A percentile compares a stretch with the other conserved stretches of the same genome.
phyloP scores from a whole-genome alignment of 53 echinoderm and acorn worm genomes.

The Actinopyga echinites region DNA sequence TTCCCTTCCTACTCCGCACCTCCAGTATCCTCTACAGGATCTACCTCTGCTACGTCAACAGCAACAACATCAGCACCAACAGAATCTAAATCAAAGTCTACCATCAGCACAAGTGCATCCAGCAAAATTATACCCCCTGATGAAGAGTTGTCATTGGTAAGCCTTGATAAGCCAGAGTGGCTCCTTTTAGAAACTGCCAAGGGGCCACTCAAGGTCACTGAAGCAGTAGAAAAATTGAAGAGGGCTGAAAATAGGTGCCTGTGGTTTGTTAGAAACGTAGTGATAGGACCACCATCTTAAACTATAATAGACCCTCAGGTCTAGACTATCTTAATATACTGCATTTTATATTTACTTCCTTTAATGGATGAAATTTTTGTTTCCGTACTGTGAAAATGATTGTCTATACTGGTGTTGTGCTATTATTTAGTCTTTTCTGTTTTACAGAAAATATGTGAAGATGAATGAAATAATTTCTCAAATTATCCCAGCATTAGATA shows the following conservation, averaged over 20 bases:
- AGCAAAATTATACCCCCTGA: slow-evolving; percentile 99
- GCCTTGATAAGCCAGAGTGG: too few species aligned
- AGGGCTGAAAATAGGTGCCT: too few species aligned
- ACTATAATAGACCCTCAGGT: too few species aligned
- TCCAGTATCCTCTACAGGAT: slow-evolving; percentile 15
- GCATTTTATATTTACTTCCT: too few species aligned
- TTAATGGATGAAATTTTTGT: too few species aligned
- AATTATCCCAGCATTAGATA: neutral
- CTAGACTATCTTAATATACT: too few species aligned
- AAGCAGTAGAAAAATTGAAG: too few species aligned
- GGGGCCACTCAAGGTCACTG: too few species aligned
- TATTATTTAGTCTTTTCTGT: neutral
- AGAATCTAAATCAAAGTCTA: slow-evolving; percentile 36
- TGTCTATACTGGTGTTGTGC: neutral
- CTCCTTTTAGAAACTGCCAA: too few species aligned
- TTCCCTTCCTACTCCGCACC: slow-evolving; percentile 77
- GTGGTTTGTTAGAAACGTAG: too few species aligned
- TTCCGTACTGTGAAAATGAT: too few species aligned
- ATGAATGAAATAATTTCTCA: neutral
- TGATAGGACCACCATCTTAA: too few species aligned
- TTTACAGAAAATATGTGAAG: neutral
- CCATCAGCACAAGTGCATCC: slow-evolving; percentile 65
- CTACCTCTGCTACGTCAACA: slow-evolving; percentile 24
- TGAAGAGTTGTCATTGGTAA: slow-evolving; percentile 95
- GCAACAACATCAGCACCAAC: neutral